Evolutionary conservation across 2,888 invertebrate genomes (phyloP).

Genomic region (Macrophya alboannulata): DNA sequence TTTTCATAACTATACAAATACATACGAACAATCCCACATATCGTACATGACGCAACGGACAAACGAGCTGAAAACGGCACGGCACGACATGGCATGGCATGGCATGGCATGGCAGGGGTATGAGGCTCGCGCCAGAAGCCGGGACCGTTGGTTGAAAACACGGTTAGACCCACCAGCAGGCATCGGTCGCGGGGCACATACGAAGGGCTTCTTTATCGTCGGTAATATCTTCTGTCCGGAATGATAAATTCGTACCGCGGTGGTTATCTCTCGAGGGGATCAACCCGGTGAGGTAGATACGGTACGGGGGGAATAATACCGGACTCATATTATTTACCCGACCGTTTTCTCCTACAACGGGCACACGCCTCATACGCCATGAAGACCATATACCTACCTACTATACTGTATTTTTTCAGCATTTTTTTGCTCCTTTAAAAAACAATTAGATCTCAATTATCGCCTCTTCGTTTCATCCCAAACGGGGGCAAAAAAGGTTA

Average conservation of each 20-base stretch:
- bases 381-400: neutral
- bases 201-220: slow-evolving; percentile 58
- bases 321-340: slow-evolving; percentile 54
- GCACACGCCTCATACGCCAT: slow-evolving; percentile 37
- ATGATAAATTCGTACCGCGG: slow-evolving; percentile 58
- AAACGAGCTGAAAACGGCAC: slow-evolving; percentile 49
- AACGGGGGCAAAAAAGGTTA: no score
- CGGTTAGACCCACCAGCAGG: slow-evolving; percentile 50
- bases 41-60: slow-evolving; percentile 7
- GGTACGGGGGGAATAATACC: slow-evolving; percentile 39
- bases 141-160: slow-evolving; percentile 32
- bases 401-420: no score
- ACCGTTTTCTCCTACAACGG: slow-evolving; percentile 25
- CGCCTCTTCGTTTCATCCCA: no score
- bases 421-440: no score
- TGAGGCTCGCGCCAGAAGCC: slow-evolving; percentile 48
- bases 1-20: slow-evolving; percentile 19
- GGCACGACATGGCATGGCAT: neutral
- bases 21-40: neutral
- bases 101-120: neutral
- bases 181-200: slow-evolving; percentile 51
- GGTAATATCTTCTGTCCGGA: slow-evolving; percentile 60
- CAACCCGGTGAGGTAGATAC: slow-evolving; percentile 42
- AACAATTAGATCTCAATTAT: no score
- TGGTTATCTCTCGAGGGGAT: slow-evolving; percentile 58